phyloP scores from a whole-genome alignment of 92 coral and sea anemone genomes.

The Porites evermanni region DNA sequence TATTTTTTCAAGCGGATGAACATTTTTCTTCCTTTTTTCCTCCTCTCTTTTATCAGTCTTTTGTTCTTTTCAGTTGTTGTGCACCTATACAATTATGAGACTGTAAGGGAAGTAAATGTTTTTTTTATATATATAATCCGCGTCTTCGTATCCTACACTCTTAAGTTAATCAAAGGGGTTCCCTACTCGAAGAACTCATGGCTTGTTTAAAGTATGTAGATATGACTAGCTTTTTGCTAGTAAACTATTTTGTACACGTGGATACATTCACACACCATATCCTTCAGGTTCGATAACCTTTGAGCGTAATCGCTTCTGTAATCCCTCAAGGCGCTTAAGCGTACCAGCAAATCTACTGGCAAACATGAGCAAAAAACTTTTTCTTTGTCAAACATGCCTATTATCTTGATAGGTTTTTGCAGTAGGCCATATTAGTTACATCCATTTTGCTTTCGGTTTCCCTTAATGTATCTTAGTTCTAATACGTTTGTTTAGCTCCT shows the following conservation, averaged over 20 bases:
- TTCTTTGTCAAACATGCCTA: not conserved
- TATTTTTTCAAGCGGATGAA: not conserved
- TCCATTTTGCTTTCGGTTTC: not conserved
- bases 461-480: not conserved
- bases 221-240: not conserved
- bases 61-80: conserved; percentile 1
- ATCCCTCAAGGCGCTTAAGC: not conserved
- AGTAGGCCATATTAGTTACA: not conserved
- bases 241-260: conserved; percentile 14
- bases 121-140: too few species aligned
- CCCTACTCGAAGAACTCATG: not conserved
- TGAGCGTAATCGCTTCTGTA: not conserved
- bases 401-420: not conserved
- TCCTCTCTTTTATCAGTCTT: not conserved
- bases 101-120: not conserved
- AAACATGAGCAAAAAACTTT: not conserved
- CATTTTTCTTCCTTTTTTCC: not conserved
- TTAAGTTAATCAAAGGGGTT: not conserved
- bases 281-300: not conserved
- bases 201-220: not conserved
- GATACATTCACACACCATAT: conserved; percentile 5
- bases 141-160: not conserved
- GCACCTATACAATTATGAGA: not conserved
- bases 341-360: not conserved
- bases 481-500: not conserved